These are phyloP conservation scores for Loxodonta africana DNA, from an alignment of 2,113 vertebrate genomes.

Conservation along the genomic window DNA sequence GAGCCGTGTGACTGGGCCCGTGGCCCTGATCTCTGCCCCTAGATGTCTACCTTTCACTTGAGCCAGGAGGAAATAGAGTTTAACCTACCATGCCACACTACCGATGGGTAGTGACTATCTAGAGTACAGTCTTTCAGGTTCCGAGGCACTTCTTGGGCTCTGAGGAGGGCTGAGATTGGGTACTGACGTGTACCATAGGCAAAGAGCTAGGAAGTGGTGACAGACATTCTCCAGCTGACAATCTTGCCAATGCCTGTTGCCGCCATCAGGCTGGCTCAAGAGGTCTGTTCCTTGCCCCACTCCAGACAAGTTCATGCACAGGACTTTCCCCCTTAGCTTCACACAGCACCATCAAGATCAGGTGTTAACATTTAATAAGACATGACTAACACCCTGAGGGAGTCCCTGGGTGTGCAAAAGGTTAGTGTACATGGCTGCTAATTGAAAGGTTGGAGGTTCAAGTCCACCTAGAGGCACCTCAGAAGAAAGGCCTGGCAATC, in stretches of 20 bases:
- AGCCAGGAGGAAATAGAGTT: neutral
- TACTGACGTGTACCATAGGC: neutral
- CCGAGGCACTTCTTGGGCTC: rapidly evolving
- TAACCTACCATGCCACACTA: neutral
- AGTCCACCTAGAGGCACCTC: neutral
- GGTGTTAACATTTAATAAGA: neutral
- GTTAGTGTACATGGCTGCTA: neutral
- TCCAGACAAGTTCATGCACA: neutral
- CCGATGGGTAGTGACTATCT: too few relatives aligned
- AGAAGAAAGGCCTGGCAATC: neutral
- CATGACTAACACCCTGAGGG: rapidly evolving
- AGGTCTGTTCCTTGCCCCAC: neutral
- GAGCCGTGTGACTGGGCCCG: neutral
- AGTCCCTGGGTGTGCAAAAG: neutral
- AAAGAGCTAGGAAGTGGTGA: neutral
- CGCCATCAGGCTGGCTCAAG: neutral
- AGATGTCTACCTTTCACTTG: too few relatives aligned
- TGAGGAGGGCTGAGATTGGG: neutral
- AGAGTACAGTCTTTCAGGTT: rapidly evolving
- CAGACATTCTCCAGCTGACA: neutral
- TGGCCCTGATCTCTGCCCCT: neutral
- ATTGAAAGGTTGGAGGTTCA: neutral
- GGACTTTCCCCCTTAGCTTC: neutral
- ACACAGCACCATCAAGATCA: neutral
- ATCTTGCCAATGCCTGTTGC: neutral